Conservation (phyloP, 2,113 vertebrate species). For the Malurus cyaneus region DNA sequence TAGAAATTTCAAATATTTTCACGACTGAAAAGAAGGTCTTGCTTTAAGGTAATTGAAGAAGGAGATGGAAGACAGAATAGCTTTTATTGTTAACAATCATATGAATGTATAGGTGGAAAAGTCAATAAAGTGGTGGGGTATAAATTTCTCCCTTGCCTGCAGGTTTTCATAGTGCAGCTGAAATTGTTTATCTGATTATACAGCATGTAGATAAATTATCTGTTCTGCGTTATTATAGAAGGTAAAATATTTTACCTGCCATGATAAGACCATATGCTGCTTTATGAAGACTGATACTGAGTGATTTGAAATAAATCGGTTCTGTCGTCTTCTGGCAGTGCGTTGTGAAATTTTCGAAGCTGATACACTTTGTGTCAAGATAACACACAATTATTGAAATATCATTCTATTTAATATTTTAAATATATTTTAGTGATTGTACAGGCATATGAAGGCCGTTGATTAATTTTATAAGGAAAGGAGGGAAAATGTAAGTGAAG, state of each 20-base stretch:
- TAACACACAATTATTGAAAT: neutral
- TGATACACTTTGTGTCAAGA: slow-evolving; percentile 17
- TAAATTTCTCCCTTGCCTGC: slow-evolving; percentile 14
- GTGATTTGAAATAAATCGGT: slow-evolving; percentile 53
- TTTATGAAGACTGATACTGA: slow-evolving; percentile 65
- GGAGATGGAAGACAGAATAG: slow-evolving; percentile 31
- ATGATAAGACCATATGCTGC: slow-evolving; percentile 63
- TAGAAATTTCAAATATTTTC: slow-evolving; percentile 64
- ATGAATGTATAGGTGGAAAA: neutral
- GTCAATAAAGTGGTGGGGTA: neutral
- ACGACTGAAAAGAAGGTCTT: slow-evolving; percentile 55
- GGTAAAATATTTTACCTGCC: slow-evolving; percentile 74
- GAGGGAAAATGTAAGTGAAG: neutral
- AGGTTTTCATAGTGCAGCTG: slow-evolving; percentile 52
- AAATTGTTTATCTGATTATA: slow-evolving; percentile 63
- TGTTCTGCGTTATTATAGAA: slow-evolving; percentile 65
- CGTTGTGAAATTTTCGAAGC: slow-evolving; percentile 34
- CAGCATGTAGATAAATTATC: slow-evolving; percentile 65
- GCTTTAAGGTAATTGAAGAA: slow-evolving; percentile 59
- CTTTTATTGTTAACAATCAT: slow-evolving; percentile 44
- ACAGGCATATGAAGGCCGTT: neutral
- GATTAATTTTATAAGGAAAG: neutral
- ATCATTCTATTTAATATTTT: neutral
- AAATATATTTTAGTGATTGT: slow-evolving; percentile 33
- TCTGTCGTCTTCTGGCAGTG: slow-evolving; percentile 51